These are phyloP conservation scores for Pavo muticus DNA, from an alignment of 2,113 vertebrate species.

Conservation along the genomic window DNA sequence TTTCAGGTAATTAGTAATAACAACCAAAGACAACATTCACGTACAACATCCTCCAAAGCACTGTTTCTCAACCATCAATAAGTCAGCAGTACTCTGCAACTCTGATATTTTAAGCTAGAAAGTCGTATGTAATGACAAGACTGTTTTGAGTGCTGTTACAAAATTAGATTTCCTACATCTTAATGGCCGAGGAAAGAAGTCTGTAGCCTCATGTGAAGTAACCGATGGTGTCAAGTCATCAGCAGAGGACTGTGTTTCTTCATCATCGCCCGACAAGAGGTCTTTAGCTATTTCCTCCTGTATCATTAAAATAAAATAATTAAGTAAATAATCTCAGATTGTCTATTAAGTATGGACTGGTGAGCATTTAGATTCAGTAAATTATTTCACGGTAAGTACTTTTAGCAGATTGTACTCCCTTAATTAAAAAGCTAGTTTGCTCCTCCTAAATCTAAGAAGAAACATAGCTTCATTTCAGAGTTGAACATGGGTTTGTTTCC, in stretches of 20 bases:
- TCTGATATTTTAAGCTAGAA: background rate
- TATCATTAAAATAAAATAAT: conserved; percentile 18
- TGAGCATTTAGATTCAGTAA: background rate
- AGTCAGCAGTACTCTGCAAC: background rate
- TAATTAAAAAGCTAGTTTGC: no score
- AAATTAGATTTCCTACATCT: conserved; percentile 86
- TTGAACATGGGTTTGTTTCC: no score
- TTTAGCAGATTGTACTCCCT: no score
- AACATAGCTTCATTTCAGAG: no score
- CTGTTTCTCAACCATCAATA: background rate
- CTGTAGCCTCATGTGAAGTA: conserved; percentile 94
- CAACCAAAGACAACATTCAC: background rate
- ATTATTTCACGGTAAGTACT: no score
- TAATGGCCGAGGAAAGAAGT: conserved; percentile 96
- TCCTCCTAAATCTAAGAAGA: no score
- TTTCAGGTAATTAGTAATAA: background rate
- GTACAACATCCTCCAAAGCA: background rate
- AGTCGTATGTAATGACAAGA: background rate
- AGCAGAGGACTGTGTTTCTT: conserved; percentile 98
- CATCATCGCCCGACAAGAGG: conserved; percentile 95
- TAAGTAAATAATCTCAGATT: background rate
- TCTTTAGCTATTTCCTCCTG: conserved; percentile 99
- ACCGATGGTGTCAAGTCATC: conserved; percentile 98
- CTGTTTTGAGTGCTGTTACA: background rate
- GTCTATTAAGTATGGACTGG: background rate